A percentile compares a stretch with the other conserved stretches of the same genome.
These are phyloP conservation scores for Dolichoris vasculosae DNA, from an alignment of 1,140 invertebrate species.

Conservation along the genomic window DNA sequence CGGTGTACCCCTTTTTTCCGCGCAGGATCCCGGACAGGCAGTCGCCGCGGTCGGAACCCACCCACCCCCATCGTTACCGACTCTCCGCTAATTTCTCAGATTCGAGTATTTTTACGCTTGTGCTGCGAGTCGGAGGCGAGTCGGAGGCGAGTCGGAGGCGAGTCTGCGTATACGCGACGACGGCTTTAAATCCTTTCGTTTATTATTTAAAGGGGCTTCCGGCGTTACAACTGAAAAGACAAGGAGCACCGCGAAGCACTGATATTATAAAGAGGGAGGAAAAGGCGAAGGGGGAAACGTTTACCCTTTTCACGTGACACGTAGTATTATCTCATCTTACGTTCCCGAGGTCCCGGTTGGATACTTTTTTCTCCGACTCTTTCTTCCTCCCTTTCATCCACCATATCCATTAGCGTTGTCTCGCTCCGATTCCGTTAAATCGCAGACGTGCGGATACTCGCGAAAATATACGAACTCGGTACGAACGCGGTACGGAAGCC, in stretches of 20 bases:
- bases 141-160: background rate
- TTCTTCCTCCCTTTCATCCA: background rate
- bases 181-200: constrained; percentile 73
- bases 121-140: too few relatives aligned
- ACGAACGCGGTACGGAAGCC: too few relatives aligned
- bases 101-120: constrained; percentile 74
- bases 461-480: background rate
- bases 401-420: constrained; percentile 48
- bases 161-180: constrained; percentile 57
- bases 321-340: constrained; percentile 68
- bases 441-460: constrained; percentile 13
- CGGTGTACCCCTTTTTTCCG: constrained; percentile 65
- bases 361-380: constrained; percentile 32
- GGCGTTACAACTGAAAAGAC: constrained; percentile 35
- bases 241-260: constrained; percentile 35
- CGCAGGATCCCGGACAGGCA: constrained; percentile 50
- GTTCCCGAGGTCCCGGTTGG: constrained; percentile 49
- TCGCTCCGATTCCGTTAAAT: constrained; percentile 40
- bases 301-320: constrained; percentile 67
- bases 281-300: constrained; percentile 48
- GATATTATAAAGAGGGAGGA: constrained; percentile 48
- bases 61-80: background rate
- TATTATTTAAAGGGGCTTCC: constrained; percentile 73
- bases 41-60: constrained; percentile 53
- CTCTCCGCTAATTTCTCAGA: constrained; percentile 74